A percentile compares a stretch with the other conserved stretches of the same genome.
phyloP scores from a whole-genome alignment of 2,113 vertebrate species.

The Upupa epops region DNA sequence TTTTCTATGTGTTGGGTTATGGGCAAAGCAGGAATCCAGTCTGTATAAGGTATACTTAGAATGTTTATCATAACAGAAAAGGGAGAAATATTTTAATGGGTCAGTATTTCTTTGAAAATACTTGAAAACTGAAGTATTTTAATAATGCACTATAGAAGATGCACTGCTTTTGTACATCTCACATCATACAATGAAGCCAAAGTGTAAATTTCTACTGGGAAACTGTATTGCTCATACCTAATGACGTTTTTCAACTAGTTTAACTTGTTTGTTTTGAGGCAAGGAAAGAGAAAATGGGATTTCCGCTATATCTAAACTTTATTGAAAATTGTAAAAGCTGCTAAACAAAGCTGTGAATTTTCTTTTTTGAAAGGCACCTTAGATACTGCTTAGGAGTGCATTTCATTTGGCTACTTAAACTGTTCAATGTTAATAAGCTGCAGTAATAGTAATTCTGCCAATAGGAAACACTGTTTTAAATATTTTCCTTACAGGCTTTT shows the following conservation, averaged over 20 bases:
- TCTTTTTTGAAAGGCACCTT: neutral
- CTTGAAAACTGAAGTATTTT: neutral
- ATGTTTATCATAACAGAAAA: neutral
- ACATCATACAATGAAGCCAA: neutral
- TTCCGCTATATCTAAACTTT: neutral
- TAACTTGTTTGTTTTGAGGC: neutral
- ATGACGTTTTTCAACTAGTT: neutral
- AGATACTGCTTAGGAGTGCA: neutral
- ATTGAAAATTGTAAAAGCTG: neutral
- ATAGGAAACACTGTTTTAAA: neutral
- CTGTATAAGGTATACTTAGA: neutral
- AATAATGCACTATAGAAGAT: neutral
- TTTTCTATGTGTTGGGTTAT: neutral
- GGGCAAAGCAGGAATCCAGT: neutral
- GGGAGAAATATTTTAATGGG: rapidly evolving
- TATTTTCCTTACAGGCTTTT: neutral
- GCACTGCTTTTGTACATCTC: neutral
- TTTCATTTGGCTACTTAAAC: neutral
- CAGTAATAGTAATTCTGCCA: neutral
- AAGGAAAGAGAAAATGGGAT: neutral
- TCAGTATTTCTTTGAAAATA: neutral
- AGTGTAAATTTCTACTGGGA: neutral
- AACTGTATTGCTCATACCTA: neutral
- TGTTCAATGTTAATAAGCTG: neutral
- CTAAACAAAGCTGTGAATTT: neutral